A percentile compares a stretch with the other conserved stretches of the same genome.
Conservation (phyloP, 2,113 vertebrate genomes). For the Irena cyanogastra region DNA sequence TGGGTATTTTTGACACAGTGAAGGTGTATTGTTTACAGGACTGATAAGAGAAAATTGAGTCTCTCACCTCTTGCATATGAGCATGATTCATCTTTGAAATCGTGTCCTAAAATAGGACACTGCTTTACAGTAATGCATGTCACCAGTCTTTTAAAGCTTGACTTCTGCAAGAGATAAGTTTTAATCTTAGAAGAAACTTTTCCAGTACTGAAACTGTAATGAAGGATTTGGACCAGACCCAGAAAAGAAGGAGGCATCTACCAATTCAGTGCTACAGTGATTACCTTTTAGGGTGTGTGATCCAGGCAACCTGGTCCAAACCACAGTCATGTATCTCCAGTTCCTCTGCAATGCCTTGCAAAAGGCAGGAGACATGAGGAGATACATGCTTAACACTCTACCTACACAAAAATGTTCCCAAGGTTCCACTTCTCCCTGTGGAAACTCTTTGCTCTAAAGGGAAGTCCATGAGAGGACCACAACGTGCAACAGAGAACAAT, state of each 20-base stretch:
- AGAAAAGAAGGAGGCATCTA: neutral
- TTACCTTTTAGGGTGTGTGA: neutral
- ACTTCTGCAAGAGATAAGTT: neutral
- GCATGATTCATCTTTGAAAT: constrained; percentile 45
- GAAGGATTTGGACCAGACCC: neutral
- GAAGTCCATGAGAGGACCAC: neutral
- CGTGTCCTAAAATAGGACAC: neutral
- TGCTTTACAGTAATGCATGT: neutral
- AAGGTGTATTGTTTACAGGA: neutral
- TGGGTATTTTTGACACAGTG: constrained; percentile 10
- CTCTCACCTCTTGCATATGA: constrained; percentile 27
- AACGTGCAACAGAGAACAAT: neutral
- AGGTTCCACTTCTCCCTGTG: neutral
- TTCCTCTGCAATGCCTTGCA: neutral
- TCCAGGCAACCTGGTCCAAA: neutral
- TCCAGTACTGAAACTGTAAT: neutral
- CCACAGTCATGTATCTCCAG: neutral
- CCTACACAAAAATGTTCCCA: neutral
- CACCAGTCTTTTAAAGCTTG: neutral
- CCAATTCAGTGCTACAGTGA: neutral
- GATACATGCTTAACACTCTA: neutral
- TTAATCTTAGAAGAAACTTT: neutral
- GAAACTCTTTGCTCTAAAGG: neutral
- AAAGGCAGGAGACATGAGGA: neutral
- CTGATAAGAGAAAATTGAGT: constrained; percentile 45